Base-by-base conservation (phyloP, 1,140 invertebrate genomes). In the Drosophila malerkotliana region DNA sequence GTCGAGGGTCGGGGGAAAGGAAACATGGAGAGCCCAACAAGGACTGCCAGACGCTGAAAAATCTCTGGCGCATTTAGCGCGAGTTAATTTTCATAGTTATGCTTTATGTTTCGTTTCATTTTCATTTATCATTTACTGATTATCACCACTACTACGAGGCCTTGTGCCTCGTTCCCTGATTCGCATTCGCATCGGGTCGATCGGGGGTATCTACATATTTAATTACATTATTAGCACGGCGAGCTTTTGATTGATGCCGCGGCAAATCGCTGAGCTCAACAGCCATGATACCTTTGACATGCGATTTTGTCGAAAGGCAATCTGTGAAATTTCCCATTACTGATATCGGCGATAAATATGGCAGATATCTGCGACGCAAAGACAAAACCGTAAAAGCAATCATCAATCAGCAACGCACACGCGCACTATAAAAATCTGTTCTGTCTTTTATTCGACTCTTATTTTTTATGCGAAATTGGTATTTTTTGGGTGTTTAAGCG, bases 111-210 rank as follows among this genome's bases (percentile, higher is more conserved):
- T 67, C 77, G 75, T 83, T 88, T 81, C 81, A 76, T 76, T 76
- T 69, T 75, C 74, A 88, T 87, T 87, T 87, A 87, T 87, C 83
- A 87, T 87, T 87, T 69, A 88, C 83, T 88, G 83, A 88, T 87
- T 87, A 88, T 87, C 83, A 76, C 83, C 68, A 72, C 62, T 79
- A 74, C 77, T 72, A 80, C 26, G 26, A 28, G 26, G 71, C 64
- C 72, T 75, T 75, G 69, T 59, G 48, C 47, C 49, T 44, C 57
- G 60, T 41, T 60, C 32, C 53, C 37, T 37, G 47, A 14, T 47
- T 10, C 32, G 3, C 3, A 4, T 15, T 30, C 34, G 41, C 34
- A 32, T 9, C n/a, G 8, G 45, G 18, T 37, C 4, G 12, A 37
- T n/a, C n/a, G 41, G 41, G 41, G 14, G 41, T 10, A 81, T 81